Conservation (phyloP, 2,113 vertebrate genomes). For the Machaerirhynchus nigripectus region DNA sequence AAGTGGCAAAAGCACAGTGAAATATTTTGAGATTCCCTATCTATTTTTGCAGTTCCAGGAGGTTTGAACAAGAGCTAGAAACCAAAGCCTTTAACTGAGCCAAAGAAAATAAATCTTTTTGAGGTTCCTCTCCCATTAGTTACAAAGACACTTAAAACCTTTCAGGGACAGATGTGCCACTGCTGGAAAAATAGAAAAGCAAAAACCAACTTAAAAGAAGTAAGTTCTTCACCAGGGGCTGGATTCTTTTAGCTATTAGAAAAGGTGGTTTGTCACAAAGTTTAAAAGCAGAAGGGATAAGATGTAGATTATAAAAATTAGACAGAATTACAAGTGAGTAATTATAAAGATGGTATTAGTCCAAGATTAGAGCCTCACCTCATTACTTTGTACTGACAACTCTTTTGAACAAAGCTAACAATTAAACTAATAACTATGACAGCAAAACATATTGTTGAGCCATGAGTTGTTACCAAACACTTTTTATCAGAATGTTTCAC, state of each 20-base stretch:
- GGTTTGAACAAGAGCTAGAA: neutral
- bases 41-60: constrained; percentile 31
- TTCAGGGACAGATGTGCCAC: constrained; percentile 12
- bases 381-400: neutral
- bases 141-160: constrained; percentile 34
- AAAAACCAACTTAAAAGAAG: neutral
- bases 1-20: constrained; percentile 23
- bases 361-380: neutral
- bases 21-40: constrained; percentile 16
- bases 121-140: neutral
- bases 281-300: constrained; percentile 8
- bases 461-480: neutral
- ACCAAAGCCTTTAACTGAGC: constrained; percentile 14
- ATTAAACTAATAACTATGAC: neutral
- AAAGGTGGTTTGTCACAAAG: neutral
- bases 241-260: neutral
- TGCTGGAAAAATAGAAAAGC: constrained; percentile 23
- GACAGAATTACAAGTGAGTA: constrained; percentile 8
- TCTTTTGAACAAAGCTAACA: neutral
- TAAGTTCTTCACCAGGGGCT: neutral
- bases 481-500: neutral
- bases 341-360: neutral
- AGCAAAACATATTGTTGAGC: neutral
- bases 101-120: constrained; percentile 38
- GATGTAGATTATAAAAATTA: neutral